A percentile compares a stretch with the other conserved stretches of the same genome.
These are phyloP conservation scores for Cactoblastis cactorum DNA, from an alignment of 2,888 invertebrate species.

Conservation along the genomic window DNA sequence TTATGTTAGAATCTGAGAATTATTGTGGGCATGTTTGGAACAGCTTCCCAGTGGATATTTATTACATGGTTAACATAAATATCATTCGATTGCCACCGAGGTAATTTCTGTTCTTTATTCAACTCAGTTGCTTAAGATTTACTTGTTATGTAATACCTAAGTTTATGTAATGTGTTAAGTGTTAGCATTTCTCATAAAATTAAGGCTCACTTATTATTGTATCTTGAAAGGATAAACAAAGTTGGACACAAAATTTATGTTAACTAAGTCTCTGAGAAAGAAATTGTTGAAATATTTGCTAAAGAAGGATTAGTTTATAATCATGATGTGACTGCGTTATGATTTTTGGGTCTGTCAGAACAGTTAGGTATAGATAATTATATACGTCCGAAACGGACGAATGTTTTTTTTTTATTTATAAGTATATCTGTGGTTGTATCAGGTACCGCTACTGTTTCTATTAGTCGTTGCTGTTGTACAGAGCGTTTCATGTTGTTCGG, in stretches of 20 bases:
- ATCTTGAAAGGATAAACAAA: constrained; percentile 26
- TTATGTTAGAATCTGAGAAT: too few relatives aligned
- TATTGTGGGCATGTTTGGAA: too few relatives aligned
- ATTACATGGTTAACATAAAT: too few relatives aligned
- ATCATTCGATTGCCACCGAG: not conserved
- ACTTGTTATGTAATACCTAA: constrained; percentile 74
- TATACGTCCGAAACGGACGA: not conserved
- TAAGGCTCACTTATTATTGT: constrained; percentile 46
- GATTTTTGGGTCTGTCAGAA: not conserved
- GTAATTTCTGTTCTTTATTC: not conserved
- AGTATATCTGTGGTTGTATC: constrained; percentile 14
- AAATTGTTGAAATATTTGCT: not conserved
- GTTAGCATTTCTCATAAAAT: constrained; percentile 67
- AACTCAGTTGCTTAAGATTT: constrained; percentile 49
- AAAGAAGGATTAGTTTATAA: not conserved
- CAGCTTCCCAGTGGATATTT: too few relatives aligned
- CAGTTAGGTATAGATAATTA: not conserved
- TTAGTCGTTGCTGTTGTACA: constrained; percentile 21
- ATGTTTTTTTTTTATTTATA: constrained; percentile 15
- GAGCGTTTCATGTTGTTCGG: constrained; percentile 19
- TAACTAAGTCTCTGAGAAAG: not conserved
- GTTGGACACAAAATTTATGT: constrained; percentile 25
- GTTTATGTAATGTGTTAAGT: constrained; percentile 71
- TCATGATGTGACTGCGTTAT: constrained; percentile 3
- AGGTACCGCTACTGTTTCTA: constrained; percentile 14